Conservation (phyloP, 2,113 vertebrate species). For the Chinchilla lanigera region DNA sequence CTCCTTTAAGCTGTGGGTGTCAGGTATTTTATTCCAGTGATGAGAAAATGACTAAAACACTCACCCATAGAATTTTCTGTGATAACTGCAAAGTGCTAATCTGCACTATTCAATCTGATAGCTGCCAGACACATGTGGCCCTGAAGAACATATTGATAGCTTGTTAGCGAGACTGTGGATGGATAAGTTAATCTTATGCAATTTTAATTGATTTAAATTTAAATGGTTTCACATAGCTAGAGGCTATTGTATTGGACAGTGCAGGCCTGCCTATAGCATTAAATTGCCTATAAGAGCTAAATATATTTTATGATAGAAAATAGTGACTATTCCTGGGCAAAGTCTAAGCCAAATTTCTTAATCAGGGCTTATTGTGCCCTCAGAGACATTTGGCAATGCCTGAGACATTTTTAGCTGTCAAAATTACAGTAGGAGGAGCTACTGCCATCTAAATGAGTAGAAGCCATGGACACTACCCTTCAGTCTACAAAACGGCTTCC, state of each 20-base stretch:
- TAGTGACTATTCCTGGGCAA: neutral
- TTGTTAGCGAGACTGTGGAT: neutral
- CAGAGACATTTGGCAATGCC: neutral
- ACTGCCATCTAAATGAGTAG: neutral
- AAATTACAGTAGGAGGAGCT: neutral
- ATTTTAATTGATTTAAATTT: constrained; percentile 20
- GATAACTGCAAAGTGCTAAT: neutral
- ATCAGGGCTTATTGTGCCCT: neutral
- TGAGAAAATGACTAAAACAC: neutral
- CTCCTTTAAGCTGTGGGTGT: neutral
- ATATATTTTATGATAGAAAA: neutral
- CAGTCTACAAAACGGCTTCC: neutral
- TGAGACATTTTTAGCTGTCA: neutral
- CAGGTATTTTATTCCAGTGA: neutral
- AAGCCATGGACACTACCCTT: neutral
- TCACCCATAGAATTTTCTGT: neutral
- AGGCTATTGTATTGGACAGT: neutral
- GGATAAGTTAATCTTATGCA: neutral
- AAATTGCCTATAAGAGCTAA: neutral
- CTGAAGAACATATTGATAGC: neutral
- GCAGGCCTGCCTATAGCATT: neutral
- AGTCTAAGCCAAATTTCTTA: neutral
- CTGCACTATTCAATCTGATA: too few species aligned
- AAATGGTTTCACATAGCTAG: neutral
- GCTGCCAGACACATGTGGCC: neutral